Evolutionary conservation across 2,888 invertebrate species (phyloP), one percentile per base, ranked within the genome.

Genomic region (Melieria picta): DNA sequence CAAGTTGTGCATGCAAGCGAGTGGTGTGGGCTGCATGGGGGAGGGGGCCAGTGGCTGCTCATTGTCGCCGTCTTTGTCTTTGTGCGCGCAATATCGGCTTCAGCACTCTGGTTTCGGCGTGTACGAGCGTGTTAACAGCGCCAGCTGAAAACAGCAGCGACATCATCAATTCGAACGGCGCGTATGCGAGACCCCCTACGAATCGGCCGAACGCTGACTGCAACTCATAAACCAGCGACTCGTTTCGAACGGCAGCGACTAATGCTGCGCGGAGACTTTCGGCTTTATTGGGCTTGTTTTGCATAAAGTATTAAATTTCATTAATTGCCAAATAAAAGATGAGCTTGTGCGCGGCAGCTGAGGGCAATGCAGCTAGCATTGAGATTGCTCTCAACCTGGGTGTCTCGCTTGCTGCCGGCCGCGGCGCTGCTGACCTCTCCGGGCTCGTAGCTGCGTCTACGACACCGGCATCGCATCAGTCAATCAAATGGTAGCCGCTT

Each of bases 231-330:
- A 30, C 30, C 30, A 30, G 30, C 77, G 77, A 11, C 69, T 62
- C 76, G 62, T 55, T 71, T 71, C 60, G 67, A 50, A 67, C 60
- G 64, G 65, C 60, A 71, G 30, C 30, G 30, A 30, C 30, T 30
- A 30, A 30, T 30, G 30, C 30, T 30, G 30, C 30, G 30, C 30
- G 1, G 30, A 30, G 3, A 30, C 30, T 30, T 30, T 30, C 30
- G 30, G 30, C 3, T 30, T 30, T 30, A 30, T 30, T 30, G 30
- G 1, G 56, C 69, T 77, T 74, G 65, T 75, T 72, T 62, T 71
- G 63, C 68, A 73, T 73, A 81, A 83, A 79, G 83, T 83, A 83
- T 83, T 83, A 83, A 82, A 77, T 83, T 83, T 83, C 83, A 83
- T 83, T 83, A 80, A 83, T 83, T 83, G 81, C 79, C 78, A 80